Conservation (phyloP, 2,113 vertebrate genomes). For the Myxocyprinus asiaticus region DNA sequence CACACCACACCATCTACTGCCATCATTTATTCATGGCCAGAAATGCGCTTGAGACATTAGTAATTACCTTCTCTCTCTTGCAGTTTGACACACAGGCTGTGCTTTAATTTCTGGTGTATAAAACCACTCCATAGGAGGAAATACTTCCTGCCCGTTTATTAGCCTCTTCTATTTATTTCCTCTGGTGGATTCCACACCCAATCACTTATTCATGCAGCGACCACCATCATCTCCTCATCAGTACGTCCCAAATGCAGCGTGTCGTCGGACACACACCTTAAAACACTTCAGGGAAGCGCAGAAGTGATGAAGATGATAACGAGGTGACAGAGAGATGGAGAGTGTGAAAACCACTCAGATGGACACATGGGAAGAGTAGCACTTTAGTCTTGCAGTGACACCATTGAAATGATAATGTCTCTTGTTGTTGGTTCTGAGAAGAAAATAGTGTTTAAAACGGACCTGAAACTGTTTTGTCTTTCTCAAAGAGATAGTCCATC, state of each 20-base stretch:
- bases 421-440: background rate
- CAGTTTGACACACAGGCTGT: background rate
- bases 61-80: slow-evolving; percentile 40
- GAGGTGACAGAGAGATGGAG: slow-evolving; percentile 26
- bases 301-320: slow-evolving; percentile 46
- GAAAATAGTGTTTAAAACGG: background rate
- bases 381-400: slow-evolving; percentile 32
- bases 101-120: slow-evolving; percentile 59
- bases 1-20: slow-evolving; percentile 47
- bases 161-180: slow-evolving; percentile 55
- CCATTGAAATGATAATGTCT: slow-evolving; percentile 41
- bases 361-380: slow-evolving; percentile 16
- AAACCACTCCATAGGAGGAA: slow-evolving; percentile 46
- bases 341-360: slow-evolving; percentile 50
- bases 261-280: slow-evolving; percentile 18
- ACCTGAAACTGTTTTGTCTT: background rate
- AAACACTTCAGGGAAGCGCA: slow-evolving; percentile 50
- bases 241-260: background rate
- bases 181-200: slow-evolving; percentile 42
- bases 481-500: too few relatives aligned
- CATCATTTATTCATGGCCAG: slow-evolving; percentile 59
- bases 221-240: slow-evolving; percentile 39
- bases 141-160: slow-evolving; percentile 58
- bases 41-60: slow-evolving; percentile 55
- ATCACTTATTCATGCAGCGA: slow-evolving; percentile 65